Conservation (phyloP, 2,888 invertebrate species). For the Eilema griseolum region DNA sequence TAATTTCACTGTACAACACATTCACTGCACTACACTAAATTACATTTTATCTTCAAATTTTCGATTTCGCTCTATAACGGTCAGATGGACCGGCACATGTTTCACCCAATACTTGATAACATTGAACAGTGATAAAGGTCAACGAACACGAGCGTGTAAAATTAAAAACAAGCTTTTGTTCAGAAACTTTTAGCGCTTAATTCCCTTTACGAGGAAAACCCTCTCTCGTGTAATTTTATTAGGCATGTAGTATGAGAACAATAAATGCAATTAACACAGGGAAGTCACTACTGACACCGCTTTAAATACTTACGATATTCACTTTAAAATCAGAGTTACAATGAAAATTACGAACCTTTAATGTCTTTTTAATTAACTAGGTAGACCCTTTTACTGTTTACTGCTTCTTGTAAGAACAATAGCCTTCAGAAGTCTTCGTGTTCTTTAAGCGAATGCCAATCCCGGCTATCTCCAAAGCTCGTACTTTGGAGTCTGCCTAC, state of each 20-base stretch:
- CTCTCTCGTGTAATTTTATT: conserved; percentile 6
- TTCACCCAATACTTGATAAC: neutral
- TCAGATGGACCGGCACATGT: neutral
- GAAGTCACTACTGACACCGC: neutral
- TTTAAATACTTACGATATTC: neutral
- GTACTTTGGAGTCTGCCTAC: too few relatives aligned
- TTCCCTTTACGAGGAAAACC: neutral
- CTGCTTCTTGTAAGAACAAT: too few relatives aligned
- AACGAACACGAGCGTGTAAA: conserved; percentile 2
- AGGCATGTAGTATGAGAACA: neutral
- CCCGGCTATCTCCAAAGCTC: too few relatives aligned
- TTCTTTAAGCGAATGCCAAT: too few relatives aligned
- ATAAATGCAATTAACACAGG: conserved; percentile 1
- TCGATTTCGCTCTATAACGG: neutral
- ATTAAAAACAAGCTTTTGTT: conserved; percentile 5
- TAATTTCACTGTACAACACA: too few relatives aligned
- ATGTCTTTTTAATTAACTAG: too few relatives aligned
- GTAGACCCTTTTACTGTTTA: too few relatives aligned
- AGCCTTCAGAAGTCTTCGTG: too few relatives aligned
- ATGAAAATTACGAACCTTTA: neutral
- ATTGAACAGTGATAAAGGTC: conserved; percentile 7
- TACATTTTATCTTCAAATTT: neutral
- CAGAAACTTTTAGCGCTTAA: neutral
- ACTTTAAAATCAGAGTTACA: neutral
- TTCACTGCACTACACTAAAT: neutral